A percentile compares a stretch with the other conserved stretches of the same genome.
Conservation (phyloP, 2,797 vertebrate genomes). For the Psittacula echo region DNA sequence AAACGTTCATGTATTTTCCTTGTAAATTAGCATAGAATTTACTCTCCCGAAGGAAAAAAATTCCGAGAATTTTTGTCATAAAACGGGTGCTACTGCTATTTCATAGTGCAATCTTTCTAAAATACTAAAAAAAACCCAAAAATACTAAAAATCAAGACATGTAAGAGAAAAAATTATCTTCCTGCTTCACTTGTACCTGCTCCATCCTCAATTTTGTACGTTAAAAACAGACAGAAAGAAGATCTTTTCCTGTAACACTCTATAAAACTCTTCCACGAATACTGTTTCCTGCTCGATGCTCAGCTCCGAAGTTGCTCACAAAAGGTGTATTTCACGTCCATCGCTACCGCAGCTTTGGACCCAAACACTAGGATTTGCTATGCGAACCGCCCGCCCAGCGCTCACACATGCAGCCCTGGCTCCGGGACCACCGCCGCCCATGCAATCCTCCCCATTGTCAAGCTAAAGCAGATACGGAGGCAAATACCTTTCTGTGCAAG, state of each 20-base stretch:
- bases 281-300: not conserved
- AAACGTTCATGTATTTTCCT: not conserved
- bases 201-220: not conserved
- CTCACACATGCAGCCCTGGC: not conserved
- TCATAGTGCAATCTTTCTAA: not conserved
- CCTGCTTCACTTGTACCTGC: not conserved
- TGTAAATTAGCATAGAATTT: not conserved
- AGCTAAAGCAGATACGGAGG: conserved; percentile 25
- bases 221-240: not conserved
- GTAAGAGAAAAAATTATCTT: not conserved
- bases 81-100: not conserved
- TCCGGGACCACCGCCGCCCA: not conserved
- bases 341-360: not conserved
- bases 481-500: conserved; percentile 52
- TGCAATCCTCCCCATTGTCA: not conserved
- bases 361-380: not conserved
- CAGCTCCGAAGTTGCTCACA: not conserved
- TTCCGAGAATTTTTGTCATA: not conserved
- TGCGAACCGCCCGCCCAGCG: fast-evolving
- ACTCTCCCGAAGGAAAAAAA: not conserved
- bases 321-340: not conserved
- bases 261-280: not conserved
- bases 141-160: not conserved
- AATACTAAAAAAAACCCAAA: not conserved
- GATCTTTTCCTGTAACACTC: not conserved